A percentile compares a stretch with the other conserved stretches of the same genome.
Evolutionary conservation across 1,140 invertebrate species (phyloP).

Genomic region (Bombus cullumanus): DNA sequence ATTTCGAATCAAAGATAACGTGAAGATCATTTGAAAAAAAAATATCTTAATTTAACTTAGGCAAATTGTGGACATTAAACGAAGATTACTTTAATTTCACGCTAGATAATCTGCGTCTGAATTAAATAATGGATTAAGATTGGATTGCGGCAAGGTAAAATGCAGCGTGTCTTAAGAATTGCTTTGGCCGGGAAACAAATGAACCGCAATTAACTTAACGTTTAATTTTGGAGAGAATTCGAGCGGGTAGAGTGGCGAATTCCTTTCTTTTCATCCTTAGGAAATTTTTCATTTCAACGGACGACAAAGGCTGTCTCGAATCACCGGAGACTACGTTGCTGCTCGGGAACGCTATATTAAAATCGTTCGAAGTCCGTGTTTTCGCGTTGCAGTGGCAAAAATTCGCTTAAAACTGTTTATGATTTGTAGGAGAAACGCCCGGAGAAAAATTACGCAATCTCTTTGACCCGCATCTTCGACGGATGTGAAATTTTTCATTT

Average conservation of each 20-base stretch:
- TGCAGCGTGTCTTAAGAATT: not conserved
- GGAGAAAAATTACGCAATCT: not conserved
- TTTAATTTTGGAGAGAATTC: not conserved
- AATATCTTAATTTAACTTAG: not conserved
- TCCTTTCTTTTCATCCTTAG: not conserved
- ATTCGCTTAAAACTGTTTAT: too few species aligned
- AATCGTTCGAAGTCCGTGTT: not conserved
- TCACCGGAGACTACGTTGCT: too few species aligned
- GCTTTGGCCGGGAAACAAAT: not conserved
- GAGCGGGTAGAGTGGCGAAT: not conserved
- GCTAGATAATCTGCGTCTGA: conserved; percentile 1
- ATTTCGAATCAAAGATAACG: too few species aligned
- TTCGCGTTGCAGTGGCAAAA: not conserved
- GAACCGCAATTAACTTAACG: conserved; percentile 27
- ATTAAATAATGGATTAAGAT: conserved; percentile 46
- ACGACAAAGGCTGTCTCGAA: not conserved
- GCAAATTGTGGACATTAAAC: not conserved
- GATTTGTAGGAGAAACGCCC: not conserved
- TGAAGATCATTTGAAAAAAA: too few species aligned
- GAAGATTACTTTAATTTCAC: conserved; percentile 21
- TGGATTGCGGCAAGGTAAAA: conserved; percentile 12
- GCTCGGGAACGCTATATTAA: not conserved
- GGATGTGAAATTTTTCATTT: conserved; percentile 26
- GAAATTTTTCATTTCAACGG: conserved; percentile 23
- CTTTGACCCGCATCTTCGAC: not conserved